Evolutionary conservation across 2,113 vertebrate genomes (phyloP), one percentile per base, ranked within the genome.

Genomic region (Camarhynchus parvulus): DNA sequence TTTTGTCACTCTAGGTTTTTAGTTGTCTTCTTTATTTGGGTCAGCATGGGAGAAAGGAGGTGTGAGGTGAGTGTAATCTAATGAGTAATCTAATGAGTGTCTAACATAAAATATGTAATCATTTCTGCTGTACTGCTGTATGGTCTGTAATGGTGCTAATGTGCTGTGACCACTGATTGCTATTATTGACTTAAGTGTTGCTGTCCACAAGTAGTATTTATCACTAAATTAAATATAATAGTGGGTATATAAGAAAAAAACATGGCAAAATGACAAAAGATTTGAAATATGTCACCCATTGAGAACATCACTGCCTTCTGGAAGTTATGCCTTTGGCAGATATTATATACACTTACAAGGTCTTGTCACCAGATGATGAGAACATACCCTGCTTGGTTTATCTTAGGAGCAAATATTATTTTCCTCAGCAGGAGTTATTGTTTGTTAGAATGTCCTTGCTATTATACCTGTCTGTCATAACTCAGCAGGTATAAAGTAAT

Each of bases 31-130:
- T 75, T 58, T 50, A 30, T 35, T 10, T 3, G 28, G 20, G 9
- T 31, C 7, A 5, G 13, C 0, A 0, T 3, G 5, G 19, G 28
- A 30, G 53, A 30, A 46, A 55, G n/a, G 21, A 53, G 24, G 4
- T 47, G 15, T 13, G 6, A 11, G 3, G 27, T 35, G 31, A 12
- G 10, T 24, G 31, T 37, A 63, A 50, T 67, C 13, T 77, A 46
- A 27, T 37, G 23, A 70, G 28, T 55, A 73, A 56, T 61, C 10
- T 79, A 50, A 19, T 23, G 14, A 47, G 17, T 37, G 13, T 58
- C 46, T 67, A 27, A 58, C 42, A 15, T 55, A 33, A 85, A 78
- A 39, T 35, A 67, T 3, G 7, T 58, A 67, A 28, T 9, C 4
- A 22, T 75, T 72, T 82, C 44, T 82, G 35, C 24, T 68, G 25